Evolutionary conservation across 2,797 vertebrate genomes (phyloP).

Genomic region (Erithacus rubecula): DNA sequence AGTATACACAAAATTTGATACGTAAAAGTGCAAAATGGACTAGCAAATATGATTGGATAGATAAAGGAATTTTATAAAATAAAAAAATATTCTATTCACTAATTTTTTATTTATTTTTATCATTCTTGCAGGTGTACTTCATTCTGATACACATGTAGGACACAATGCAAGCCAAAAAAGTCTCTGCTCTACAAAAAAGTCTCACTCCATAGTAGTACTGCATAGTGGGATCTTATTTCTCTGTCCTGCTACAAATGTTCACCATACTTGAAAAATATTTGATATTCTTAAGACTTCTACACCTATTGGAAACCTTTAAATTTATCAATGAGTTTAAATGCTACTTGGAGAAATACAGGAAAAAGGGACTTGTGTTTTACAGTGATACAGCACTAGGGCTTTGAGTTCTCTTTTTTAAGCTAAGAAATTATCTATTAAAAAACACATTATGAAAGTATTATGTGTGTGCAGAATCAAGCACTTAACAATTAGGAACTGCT

Average conservation of each 20-base stretch:
- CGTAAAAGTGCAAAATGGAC: not conserved
- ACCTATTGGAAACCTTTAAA: not conserved
- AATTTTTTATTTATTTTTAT: not conserved
- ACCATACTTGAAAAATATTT: not conserved
- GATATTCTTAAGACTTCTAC: not conserved
- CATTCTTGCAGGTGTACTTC: not conserved
- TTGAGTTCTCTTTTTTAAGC: not conserved
- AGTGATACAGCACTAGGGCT: not conserved
- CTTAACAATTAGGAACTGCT: not conserved
- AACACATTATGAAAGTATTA: not conserved
- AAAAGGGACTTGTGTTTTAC: not conserved
- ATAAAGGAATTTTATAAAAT: not conserved
- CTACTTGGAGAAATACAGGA: not conserved
- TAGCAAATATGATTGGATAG: not conserved
- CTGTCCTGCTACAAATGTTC: not conserved
- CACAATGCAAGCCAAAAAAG: not conserved
- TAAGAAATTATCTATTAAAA: not conserved
- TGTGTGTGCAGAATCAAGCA: not conserved
- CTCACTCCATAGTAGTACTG: not conserved
- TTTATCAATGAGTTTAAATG: not conserved
- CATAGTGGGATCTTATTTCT: not conserved
- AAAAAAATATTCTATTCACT: not conserved
- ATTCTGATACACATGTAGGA: not conserved
- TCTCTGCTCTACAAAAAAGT: not conserved
- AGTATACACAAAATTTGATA: not conserved